Percentiles rank a stretch among this genome's conserved stretches.
Evolutionary conservation across 2,888 invertebrate genomes (phyloP).

Genomic region (Melanophora roralis): DNA sequence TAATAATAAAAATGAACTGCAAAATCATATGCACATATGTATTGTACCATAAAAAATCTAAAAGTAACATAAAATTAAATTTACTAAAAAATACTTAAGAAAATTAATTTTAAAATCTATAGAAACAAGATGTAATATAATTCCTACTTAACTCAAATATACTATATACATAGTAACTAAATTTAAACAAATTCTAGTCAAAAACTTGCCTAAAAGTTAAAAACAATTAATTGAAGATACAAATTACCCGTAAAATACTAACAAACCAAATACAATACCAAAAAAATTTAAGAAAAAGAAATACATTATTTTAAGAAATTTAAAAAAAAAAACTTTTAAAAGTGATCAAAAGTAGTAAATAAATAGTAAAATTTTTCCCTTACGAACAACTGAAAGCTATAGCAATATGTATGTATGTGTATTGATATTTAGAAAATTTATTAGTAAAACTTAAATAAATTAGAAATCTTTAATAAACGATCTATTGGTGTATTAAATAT

Average conservation of each 20-base stretch:
- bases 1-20: too few species aligned
- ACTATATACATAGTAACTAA: too few species aligned
- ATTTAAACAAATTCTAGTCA: conserved; percentile 59
- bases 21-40: too few species aligned
- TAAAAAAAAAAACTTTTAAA: conserved; percentile 10
- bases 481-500: conserved; percentile 7
- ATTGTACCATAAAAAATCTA: too few species aligned
- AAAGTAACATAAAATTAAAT: too few species aligned
- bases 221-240: conserved; percentile 11
- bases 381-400: conserved; percentile 47
- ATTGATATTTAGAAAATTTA: conserved; percentile 37
- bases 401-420: conserved; percentile 56
- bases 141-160: conserved; percentile 3
- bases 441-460: conserved; percentile 5
- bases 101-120: conserved; percentile 6
- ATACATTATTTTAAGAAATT: conserved; percentile 1
- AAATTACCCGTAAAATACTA: neutral
- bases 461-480: too few species aligned
- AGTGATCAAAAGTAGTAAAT: conserved; percentile 33
- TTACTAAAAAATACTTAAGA: neutral
- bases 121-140: neutral
- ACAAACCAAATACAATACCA: conserved; percentile 2
- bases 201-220: conserved; percentile 21
- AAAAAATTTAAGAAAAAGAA: neutral
- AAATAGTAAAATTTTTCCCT: conserved; percentile 10